These are phyloP conservation scores for Periplaneta americana DNA, from an alignment of 1,140 invertebrate genomes.

Conservation along the genomic window DNA sequence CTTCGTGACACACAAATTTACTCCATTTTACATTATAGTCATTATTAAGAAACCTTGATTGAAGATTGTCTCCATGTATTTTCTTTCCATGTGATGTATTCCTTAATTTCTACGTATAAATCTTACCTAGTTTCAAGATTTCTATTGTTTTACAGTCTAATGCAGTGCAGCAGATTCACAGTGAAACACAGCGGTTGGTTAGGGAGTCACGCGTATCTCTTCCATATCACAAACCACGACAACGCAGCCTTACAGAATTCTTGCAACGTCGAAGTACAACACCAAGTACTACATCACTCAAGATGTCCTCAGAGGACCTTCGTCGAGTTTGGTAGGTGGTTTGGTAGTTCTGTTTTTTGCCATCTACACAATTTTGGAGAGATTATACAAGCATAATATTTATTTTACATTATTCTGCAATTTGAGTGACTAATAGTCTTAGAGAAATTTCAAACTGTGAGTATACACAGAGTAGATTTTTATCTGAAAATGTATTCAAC, in stretches of 20 bases:
- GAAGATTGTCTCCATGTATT: too few relatives aligned
- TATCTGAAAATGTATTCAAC: background rate
- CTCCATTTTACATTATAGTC: too few relatives aligned
- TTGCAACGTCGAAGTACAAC: slow-evolving; percentile 36
- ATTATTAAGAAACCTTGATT: too few relatives aligned
- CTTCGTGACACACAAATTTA: too few relatives aligned
- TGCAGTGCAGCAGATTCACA: slow-evolving; percentile 44
- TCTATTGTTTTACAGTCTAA: slow-evolving; percentile 15
- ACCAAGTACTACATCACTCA: background rate
- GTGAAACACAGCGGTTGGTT: slow-evolving; percentile 57
- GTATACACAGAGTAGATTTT: background rate
- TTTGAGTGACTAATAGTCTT: background rate
- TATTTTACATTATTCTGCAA: background rate
- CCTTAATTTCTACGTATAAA: too few relatives aligned
- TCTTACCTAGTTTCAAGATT: too few relatives aligned
- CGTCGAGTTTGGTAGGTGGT: background rate
- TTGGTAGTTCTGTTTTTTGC: background rate
- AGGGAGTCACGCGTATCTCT: slow-evolving; percentile 61
- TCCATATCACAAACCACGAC: slow-evolving; percentile 73
- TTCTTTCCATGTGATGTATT: too few relatives aligned
- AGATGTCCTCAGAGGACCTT: background rate
- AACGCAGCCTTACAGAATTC: slow-evolving; percentile 65
- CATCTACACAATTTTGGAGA: background rate
- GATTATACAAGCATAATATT: background rate
- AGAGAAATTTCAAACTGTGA: background rate